phyloP scores from a whole-genome alignment of 2,888 invertebrate genomes.

The Sphinx pinastri region DNA sequence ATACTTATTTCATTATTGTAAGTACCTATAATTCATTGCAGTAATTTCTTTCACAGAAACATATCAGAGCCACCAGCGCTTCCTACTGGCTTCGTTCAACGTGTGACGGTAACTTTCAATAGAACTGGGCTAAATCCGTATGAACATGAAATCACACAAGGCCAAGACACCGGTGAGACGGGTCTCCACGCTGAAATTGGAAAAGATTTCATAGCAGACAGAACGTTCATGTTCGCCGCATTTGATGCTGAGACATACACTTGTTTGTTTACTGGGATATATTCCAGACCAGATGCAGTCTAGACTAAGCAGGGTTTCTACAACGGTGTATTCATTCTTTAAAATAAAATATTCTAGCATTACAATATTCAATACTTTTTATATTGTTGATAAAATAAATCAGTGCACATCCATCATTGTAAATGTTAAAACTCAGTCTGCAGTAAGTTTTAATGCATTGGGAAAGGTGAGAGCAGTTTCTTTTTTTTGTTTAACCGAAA shows the following conservation, averaged over 20 bases:
- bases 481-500: too few species aligned
- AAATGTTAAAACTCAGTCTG: too few species aligned
- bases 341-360: neutral
- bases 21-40: too few species aligned
- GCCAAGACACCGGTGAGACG: neutral
- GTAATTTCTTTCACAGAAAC: constrained; percentile 10
- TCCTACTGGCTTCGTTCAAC: constrained; percentile 22
- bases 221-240: neutral
- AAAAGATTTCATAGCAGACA: constrained; percentile 23
- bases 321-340: neutral
- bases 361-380: neutral
- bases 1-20: too few species aligned
- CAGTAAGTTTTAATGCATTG: too few species aligned
- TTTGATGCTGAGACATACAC: constrained; percentile 8
- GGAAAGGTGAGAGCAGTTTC: too few species aligned
- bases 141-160: neutral
- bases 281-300: neutral
- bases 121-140: neutral
- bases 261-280: neutral
- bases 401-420: too few species aligned
- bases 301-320: neutral
- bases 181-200: constrained; percentile 23
- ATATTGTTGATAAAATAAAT: too few species aligned
- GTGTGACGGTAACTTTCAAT: constrained; percentile 9
- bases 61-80: constrained; percentile 23